Conservation (phyloP, 2,888 invertebrate species). For the Pristionchus maxplancki region DNA sequence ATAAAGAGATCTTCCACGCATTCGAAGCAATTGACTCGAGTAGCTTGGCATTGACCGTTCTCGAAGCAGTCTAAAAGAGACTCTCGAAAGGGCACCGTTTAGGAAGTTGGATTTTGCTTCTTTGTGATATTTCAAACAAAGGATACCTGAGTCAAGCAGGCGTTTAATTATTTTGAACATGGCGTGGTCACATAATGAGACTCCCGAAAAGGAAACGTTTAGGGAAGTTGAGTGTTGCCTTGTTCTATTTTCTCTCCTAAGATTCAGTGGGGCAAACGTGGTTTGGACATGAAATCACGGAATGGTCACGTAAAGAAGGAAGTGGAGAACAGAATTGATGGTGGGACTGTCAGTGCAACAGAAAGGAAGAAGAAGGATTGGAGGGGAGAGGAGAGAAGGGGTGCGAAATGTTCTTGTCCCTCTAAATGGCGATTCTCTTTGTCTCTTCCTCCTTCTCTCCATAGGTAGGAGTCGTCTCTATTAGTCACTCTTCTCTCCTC, state of each 20-base stretch:
- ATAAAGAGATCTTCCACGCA: background rate
- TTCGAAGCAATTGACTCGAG: background rate
- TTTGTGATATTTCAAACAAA: too few species aligned
- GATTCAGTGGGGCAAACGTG: too few species aligned
- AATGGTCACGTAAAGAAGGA: background rate
- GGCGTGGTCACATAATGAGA: too few species aligned
- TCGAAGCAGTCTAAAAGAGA: background rate
- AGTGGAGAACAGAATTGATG: background rate
- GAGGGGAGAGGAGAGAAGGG: background rate
- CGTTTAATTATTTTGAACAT: too few species aligned
- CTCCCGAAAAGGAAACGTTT: background rate
- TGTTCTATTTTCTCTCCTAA: background rate
- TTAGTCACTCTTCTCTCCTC: constrained; percentile 19
- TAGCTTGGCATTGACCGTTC: background rate
- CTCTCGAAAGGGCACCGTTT: background rate
- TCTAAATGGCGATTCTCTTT: constrained; percentile 16
- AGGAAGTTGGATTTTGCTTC: too few species aligned
- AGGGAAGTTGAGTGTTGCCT: background rate
- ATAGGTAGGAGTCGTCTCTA: constrained; percentile 16
- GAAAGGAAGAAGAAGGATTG: background rate
- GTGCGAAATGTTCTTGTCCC: background rate
- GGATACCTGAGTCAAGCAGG: too few species aligned
- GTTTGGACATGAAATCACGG: background rate
- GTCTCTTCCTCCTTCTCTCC: background rate
- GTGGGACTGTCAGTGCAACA: background rate